A percentile compares a stretch with the other conserved stretches of the same genome.
phyloP scores from a whole-genome alignment of 2,113 vertebrate species.

The Hiodon tergisus region DNA sequence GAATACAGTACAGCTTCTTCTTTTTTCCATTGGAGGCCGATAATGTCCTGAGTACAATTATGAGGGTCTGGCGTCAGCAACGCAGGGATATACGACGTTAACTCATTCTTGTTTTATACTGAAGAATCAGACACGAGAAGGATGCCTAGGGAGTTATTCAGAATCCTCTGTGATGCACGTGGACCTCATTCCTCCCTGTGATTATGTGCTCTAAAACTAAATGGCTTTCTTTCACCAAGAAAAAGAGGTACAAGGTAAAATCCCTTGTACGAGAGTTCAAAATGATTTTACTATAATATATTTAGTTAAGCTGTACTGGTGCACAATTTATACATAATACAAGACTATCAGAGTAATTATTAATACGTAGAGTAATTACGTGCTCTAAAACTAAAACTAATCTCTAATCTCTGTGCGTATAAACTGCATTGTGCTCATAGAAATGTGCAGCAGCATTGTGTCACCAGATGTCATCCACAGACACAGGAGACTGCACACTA shows the following conservation, averaged over 20 bases:
- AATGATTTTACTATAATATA: too few relatives aligned
- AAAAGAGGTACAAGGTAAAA: background rate
- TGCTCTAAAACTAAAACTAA: too few relatives aligned
- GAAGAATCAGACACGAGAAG: background rate
- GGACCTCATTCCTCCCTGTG: background rate
- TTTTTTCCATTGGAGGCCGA: background rate
- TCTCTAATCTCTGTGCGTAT: background rate
- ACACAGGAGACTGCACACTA: background rate
- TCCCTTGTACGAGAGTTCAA: too few relatives aligned
- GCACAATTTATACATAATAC: background rate
- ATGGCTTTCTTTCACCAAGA: background rate
- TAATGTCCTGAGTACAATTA: too few relatives aligned
- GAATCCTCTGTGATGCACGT: background rate
- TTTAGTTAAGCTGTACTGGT: background rate
- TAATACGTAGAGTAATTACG: background rate
- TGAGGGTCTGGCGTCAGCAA: background rate
- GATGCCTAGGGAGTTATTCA: background rate
- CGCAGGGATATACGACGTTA: background rate
- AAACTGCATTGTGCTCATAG: background rate
- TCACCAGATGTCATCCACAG: background rate
- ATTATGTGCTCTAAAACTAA: background rate
- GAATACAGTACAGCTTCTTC: background rate
- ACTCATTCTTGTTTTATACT: background rate
- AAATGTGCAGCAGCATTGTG: background rate
- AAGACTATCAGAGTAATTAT: background rate